Evolutionary conservation across 2,113 vertebrate species (phyloP), one percentile per base, ranked within the genome.

Genomic region (Peromyscus leucopus): DNA sequence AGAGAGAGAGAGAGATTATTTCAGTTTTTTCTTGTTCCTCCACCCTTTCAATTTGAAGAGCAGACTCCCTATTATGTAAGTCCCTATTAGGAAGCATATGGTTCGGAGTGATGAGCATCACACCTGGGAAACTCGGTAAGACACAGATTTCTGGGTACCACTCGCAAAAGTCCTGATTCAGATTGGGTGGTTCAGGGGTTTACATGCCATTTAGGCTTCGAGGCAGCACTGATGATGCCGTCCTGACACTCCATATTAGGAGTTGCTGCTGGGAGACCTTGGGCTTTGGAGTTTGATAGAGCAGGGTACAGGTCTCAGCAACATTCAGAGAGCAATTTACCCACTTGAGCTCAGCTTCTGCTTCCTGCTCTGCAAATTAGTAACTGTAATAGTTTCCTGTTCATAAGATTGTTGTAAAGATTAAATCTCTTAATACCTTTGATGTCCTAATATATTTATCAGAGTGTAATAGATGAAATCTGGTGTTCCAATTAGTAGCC

Each of bases 21-120:
- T 93, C 13, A 82, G 7, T 2, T 69, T 95, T 42, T 78, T 83
- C 7, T 33, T 39, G 22, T 51, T 39, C 39, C 0, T 48, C 13
- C 16, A 67, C 5, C 26, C n/a, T 78, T 71, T 92, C 39, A n/a
- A 51, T 48, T 79, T 78, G 97, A 22, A 78, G 48, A 94, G 75
- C 1, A 57, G 16, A 65, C 16, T 72, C 21, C 21, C 21, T 83
- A 46, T 19, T 57, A 16, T 48, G 61, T 6, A 82, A 59, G 69
- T 51, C 67, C 7, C 59, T 69, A 19, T 63, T 71, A 42, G 33
- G 1, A 83, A 33, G 9, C 10, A 55, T 5, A 55, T 1, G 12
- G 9, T 55, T 90, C 46, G 96, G 79, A 61, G 36, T 61, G 55
- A 17, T 17, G 16, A 89, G 61, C 46, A n/a, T 42, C 55, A 57